Conservation (phyloP, 2,888 invertebrate genomes). For the Plebejus melissa region DNA sequence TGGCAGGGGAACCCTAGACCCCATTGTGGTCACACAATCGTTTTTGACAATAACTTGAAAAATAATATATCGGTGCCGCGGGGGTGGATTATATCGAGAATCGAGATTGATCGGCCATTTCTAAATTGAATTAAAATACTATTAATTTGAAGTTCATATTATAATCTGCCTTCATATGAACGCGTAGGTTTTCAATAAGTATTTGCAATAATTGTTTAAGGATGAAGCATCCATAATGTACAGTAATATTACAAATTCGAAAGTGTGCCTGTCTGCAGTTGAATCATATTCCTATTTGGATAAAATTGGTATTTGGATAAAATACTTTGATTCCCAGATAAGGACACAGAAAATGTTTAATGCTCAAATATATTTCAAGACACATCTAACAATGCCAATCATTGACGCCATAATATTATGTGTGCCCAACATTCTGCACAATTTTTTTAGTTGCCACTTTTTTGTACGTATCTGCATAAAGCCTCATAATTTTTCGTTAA, state of each 20-base stretch:
- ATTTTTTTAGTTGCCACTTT: neutral
- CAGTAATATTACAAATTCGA: neutral
- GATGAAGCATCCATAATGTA: neutral
- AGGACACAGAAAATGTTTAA: no score
- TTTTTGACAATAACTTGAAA: slow-evolving; percentile 60
- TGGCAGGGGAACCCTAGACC: slow-evolving; percentile 66
- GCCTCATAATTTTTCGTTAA: slow-evolving; percentile 6
- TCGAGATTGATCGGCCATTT: slow-evolving; percentile 25
- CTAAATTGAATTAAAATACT: neutral
- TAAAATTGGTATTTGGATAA: no score
- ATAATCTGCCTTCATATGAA: neutral
- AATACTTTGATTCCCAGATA: no score
- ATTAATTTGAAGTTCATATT: slow-evolving; percentile 10
- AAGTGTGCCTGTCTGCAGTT: neutral
- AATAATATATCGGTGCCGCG: slow-evolving; percentile 67
- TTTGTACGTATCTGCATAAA: neutral
- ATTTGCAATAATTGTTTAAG: neutral
- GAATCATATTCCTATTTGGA: no score
- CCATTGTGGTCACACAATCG: slow-evolving; percentile 57
- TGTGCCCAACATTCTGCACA: neutral
- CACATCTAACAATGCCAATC: no score
- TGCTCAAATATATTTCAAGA: no score
- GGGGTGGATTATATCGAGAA: slow-evolving; percentile 60
- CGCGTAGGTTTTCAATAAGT: neutral
- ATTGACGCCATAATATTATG: no score